phyloP scores from a whole-genome alignment of 2,888 invertebrate genomes.

The Pterobdella sp. region DNA sequence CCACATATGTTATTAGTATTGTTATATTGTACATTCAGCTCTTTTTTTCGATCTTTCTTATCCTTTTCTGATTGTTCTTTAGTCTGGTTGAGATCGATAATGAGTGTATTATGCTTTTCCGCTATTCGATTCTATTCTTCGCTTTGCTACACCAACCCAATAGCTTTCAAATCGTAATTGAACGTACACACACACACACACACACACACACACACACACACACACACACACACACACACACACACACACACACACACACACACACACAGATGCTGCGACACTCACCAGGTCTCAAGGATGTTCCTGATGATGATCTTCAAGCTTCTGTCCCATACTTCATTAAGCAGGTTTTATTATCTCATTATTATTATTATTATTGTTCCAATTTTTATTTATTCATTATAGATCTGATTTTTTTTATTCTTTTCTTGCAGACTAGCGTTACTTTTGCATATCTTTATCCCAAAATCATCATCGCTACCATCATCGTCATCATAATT shows the following conservation, averaged over 20 bases:
- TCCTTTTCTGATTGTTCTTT: too few relatives aligned
- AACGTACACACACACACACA: constrained; percentile 18
- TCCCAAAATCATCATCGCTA: not conserved
- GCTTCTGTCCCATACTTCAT: not conserved
- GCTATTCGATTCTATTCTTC: too few relatives aligned
- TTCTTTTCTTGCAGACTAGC: not conserved
- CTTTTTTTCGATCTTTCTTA: too few relatives aligned
- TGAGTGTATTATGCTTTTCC: too few relatives aligned
- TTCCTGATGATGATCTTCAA: not conserved
- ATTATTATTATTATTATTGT: not conserved
- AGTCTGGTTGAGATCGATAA: too few relatives aligned
- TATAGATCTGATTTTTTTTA: not conserved
- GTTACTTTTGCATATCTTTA: not conserved
- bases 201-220: constrained; percentile 19
- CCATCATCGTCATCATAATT: not conserved
- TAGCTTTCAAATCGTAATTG: too few relatives aligned
- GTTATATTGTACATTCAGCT: too few relatives aligned
- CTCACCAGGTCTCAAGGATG: not conserved
- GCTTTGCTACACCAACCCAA: too few relatives aligned
- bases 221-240: constrained; percentile 15
- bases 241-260: constrained; percentile 11
- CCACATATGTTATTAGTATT: too few relatives aligned
- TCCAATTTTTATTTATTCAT: not conserved
- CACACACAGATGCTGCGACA: constrained; percentile 16
- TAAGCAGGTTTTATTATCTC: not conserved